Evolutionary conservation across 2,113 vertebrate genomes (phyloP), one percentile per base, ranked within the genome.

Genomic region (Noctilio leporinus): DNA sequence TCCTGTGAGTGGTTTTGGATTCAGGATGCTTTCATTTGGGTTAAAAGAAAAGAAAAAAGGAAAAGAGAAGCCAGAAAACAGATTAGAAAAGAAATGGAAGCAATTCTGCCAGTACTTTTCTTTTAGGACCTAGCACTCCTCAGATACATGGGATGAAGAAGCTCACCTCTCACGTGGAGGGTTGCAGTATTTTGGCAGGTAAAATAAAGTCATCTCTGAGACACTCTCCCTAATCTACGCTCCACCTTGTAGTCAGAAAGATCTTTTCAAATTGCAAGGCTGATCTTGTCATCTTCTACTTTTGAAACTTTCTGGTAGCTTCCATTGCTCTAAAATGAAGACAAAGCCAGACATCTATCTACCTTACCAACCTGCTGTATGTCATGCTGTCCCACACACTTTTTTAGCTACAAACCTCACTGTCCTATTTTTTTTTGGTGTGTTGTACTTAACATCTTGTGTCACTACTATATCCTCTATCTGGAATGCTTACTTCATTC

Each of bases 31-130:
- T 96, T 90, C 73, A 82, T 84, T 2, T 93, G 12, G 62, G 70
- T 84, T 64, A 89, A 12, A 70, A 91, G 90, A 76, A 57, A 69
- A 89, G 16, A 70, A 91, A 92, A 76, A 57, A n/a, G n/a, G 22
- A 77, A 95, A 92, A 91, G 72, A 75, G 77, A 85, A 87, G 35
- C 53, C 49, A 64, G 30, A 83, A 94, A 93, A 67, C 75, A 82
- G 64, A 87, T 89, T 93, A 83, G 33, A 62, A 96, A 86, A 80
- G 30, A 92, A 94, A 86, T 26, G 45, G 51, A 96, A 91, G 40
- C 22, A 65, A 89, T 85, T 95, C 75, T 62, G 5, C 17, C 12
- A 72, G 64, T 2, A 30, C 15, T 22, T 53, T 2, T 86, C 57
- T 14, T 1, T 85, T n/a, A n/a, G 64, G 84, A 65, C 19, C 19